Evolutionary conservation across 1,140 invertebrate species (phyloP).

Genomic region (Lasioglossum baleicum): DNA sequence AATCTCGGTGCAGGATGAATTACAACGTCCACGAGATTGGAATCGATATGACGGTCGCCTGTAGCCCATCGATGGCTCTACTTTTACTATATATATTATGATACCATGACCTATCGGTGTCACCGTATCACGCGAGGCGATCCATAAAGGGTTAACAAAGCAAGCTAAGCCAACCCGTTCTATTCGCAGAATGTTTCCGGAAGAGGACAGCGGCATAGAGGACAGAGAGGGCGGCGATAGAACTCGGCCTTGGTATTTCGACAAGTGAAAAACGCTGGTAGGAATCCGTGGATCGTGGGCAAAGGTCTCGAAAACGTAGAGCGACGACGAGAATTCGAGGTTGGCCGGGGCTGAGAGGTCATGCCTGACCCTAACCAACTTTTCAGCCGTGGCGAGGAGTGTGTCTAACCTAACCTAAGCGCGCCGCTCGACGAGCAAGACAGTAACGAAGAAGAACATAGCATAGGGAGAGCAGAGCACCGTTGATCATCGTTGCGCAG

Average conservation of each 20-base stretch:
- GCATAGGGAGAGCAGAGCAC: neutral
- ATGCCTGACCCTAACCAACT: slow-evolving; percentile 16
- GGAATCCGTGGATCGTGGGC: slow-evolving; percentile 1
- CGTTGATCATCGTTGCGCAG: slow-evolving; percentile 23
- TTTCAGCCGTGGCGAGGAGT: neutral
- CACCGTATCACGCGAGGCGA: too few relatives aligned
- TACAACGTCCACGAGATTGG: too few relatives aligned
- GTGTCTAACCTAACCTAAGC: slow-evolving; percentile 31
- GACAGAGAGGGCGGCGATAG: slow-evolving; percentile 11
- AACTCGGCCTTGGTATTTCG: neutral
- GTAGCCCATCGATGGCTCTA: too few relatives aligned
- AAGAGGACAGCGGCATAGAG: neutral
- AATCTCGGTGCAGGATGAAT: too few relatives aligned
- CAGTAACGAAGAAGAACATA: slow-evolving; percentile 14
- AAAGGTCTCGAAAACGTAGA: slow-evolving; percentile 7
- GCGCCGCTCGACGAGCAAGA: slow-evolving; percentile 41
- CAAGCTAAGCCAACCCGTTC: neutral
- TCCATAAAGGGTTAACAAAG: too few relatives aligned
- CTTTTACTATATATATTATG: too few relatives aligned
- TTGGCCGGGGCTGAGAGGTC: neutral
- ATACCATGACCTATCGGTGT: too few relatives aligned
- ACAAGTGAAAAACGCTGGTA: neutral
- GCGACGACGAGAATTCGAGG: slow-evolving; percentile 22
- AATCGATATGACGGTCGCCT: too few relatives aligned
- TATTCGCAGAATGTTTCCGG: slow-evolving; percentile 19